phyloP scores from a whole-genome alignment of 2,113 vertebrate species.

The Kryptolebias marmoratus region DNA sequence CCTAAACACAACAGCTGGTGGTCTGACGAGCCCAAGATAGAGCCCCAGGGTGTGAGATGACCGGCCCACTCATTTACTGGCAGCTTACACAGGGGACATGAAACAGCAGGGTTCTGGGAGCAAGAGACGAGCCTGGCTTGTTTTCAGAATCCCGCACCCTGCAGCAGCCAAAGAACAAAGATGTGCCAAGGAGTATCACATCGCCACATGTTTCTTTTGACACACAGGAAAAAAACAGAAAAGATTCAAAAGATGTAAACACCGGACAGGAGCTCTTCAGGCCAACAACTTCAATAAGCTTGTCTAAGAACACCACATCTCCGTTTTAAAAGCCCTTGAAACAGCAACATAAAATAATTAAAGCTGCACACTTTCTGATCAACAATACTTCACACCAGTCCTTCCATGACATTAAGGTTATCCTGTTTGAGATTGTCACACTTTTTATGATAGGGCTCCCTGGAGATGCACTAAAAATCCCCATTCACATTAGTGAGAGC shows the following conservation, averaged over 20 bases:
- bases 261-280: constrained; percentile 6
- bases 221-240: constrained; percentile 12
- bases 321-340: constrained; percentile 19
- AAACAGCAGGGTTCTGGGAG: constrained; percentile 64
- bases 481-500: constrained; percentile 42
- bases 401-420: constrained; percentile 37
- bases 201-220: constrained; percentile 54
- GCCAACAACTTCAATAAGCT: constrained; percentile 16
- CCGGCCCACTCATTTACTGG: constrained; percentile 74
- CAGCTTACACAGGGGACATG: constrained; percentile 62
- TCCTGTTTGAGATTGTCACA: constrained; percentile 49
- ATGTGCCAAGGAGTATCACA: constrained; percentile 57
- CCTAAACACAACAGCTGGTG: constrained; percentile 78
- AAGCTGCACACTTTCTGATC: constrained; percentile 18
- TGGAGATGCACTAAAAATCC: constrained; percentile 27
- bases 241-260: constrained; percentile 40
- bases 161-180: constrained; percentile 58
- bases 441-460: constrained; percentile 43
- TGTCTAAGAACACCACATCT: constrained; percentile 3
- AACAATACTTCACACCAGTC: constrained; percentile 25
- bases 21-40: constrained; percentile 68
- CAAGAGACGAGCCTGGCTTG: constrained; percentile 57
- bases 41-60: constrained; percentile 69
- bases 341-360: constrained; percentile 17
- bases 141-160: constrained; percentile 54